Evolutionary conservation across 2,113 vertebrate genomes (phyloP).

Genomic region (Dasyurus viverrinus): DNA sequence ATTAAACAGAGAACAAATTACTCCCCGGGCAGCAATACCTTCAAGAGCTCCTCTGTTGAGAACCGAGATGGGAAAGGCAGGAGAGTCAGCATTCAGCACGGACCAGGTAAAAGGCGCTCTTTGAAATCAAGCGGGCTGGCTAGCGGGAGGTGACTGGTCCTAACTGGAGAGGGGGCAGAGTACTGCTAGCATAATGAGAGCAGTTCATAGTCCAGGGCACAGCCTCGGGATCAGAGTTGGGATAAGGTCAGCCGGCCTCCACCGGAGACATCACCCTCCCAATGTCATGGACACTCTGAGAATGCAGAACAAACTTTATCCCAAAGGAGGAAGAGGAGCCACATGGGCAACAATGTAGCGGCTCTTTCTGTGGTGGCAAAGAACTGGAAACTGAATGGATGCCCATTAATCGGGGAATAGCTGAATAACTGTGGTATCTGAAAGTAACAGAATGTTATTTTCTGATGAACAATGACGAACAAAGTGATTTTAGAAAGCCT

Average conservation of each 20-base stretch:
- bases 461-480: too few relatives aligned
- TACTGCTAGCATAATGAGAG: slow-evolving; percentile 46
- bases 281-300: too few relatives aligned
- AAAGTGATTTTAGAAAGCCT: too few relatives aligned
- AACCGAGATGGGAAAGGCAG: slow-evolving; percentile 31
- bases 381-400: too few relatives aligned
- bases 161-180: slow-evolving; percentile 43
- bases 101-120: slow-evolving; percentile 40
- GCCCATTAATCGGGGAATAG: too few relatives aligned
- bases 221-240: slow-evolving; percentile 34
- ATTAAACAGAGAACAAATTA: slow-evolving; percentile 81
- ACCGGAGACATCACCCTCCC: slow-evolving; percentile 24
- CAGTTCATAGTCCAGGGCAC: slow-evolving; percentile 39
- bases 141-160: slow-evolving; percentile 41
- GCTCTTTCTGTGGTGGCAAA: too few relatives aligned
- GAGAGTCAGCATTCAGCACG: slow-evolving; percentile 43
- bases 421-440: too few relatives aligned
- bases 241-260: slow-evolving; percentile 57
- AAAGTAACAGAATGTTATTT: too few relatives aligned
- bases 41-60: slow-evolving; percentile 70
- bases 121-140: slow-evolving; percentile 53
- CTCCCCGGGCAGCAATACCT: slow-evolving; percentile 73
- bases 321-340: too few relatives aligned
- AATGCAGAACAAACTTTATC: too few relatives aligned
- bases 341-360: too few relatives aligned